Evolutionary conservation across 2,113 vertebrate genomes (phyloP).

Genomic region (Tachysurus vachellii): DNA sequence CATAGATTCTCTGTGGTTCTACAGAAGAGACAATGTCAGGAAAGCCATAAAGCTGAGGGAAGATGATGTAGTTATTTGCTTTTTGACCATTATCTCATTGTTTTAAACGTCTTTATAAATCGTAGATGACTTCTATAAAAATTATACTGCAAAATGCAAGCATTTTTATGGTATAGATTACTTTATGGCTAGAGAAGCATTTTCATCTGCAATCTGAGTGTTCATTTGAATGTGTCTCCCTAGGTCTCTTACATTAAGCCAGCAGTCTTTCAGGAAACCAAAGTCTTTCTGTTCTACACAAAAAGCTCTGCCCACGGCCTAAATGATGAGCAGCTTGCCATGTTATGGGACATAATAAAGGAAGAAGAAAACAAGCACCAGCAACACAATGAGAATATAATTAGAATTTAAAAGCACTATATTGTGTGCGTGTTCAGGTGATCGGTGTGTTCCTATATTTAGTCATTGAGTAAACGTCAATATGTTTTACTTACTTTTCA

Average conservation of each 20-base stretch:
- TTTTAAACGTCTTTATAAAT: background rate
- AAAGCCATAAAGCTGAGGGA: background rate
- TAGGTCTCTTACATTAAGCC: constrained; percentile 19
- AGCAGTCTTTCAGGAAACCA: background rate
- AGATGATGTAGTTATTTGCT: background rate
- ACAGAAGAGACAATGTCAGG: background rate
- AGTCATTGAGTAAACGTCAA: background rate
- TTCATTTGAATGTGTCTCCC: background rate
- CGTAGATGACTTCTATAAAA: background rate
- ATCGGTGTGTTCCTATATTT: background rate
- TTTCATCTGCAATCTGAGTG: background rate
- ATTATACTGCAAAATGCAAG: background rate
- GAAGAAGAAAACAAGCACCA: background rate
- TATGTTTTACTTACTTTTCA: background rate
- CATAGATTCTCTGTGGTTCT: constrained; percentile 12
- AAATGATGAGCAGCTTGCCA: background rate
- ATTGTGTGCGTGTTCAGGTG: background rate
- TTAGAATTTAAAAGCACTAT: background rate
- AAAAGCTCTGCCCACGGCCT: background rate
- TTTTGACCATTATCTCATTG: background rate
- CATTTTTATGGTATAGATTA: background rate
- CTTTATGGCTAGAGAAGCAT: background rate
- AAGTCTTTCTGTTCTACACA: constrained; percentile 4
- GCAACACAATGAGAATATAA: too few relatives aligned
- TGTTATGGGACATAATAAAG: constrained; percentile 17